Conservation (phyloP, 1,140 invertebrate genomes). For the Trichogramma pretiosum region DNA sequence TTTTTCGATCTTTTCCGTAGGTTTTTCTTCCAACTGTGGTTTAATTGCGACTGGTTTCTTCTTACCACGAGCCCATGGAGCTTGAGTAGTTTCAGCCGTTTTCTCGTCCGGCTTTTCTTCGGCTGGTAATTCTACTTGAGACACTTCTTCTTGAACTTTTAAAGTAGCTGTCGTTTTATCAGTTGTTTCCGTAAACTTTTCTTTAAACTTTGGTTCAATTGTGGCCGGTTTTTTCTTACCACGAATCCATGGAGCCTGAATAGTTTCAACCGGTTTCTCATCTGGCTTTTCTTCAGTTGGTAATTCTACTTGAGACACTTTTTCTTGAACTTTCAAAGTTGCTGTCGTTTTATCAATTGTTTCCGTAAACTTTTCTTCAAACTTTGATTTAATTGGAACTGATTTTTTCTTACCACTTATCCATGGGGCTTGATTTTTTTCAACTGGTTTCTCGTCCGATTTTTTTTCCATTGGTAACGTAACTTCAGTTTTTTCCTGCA, state of each 20-base stretch:
- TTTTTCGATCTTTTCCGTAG: slow-evolving; percentile 18
- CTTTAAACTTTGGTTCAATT: background rate
- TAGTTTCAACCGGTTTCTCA: slow-evolving; percentile 22
- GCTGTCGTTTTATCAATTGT: slow-evolving; percentile 19
- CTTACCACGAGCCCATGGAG: slow-evolving; percentile 14
- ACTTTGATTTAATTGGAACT: slow-evolving; percentile 9
- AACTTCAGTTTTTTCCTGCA: slow-evolving; percentile 6
- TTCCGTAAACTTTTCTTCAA: slow-evolving; percentile 31
- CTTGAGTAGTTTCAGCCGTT: background rate
- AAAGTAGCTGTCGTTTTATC: background rate
- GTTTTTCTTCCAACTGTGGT: slow-evolving; percentile 25
- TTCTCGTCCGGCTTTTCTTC: background rate
- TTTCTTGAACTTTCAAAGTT: slow-evolving; percentile 27
- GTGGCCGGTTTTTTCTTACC: slow-evolving; percentile 14
- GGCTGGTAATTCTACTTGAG: background rate
- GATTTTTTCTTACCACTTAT: slow-evolving; percentile 14
- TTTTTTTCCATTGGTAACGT: slow-evolving; percentile 2
- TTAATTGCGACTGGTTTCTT: slow-evolving; percentile 29
- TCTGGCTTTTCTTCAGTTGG: slow-evolving; percentile 22
- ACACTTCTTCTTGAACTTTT: background rate
- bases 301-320: slow-evolving; percentile 29
- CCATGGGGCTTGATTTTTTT: slow-evolving; percentile 28
- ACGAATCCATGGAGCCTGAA: slow-evolving; percentile 17
- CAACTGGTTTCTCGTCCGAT: slow-evolving; percentile 21
- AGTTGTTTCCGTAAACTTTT: background rate